A percentile compares a stretch with the other conserved stretches of the same genome.
Evolutionary conservation across 2,113 vertebrate species (phyloP).

Genomic region (Chaetodon trifascialis): DNA sequence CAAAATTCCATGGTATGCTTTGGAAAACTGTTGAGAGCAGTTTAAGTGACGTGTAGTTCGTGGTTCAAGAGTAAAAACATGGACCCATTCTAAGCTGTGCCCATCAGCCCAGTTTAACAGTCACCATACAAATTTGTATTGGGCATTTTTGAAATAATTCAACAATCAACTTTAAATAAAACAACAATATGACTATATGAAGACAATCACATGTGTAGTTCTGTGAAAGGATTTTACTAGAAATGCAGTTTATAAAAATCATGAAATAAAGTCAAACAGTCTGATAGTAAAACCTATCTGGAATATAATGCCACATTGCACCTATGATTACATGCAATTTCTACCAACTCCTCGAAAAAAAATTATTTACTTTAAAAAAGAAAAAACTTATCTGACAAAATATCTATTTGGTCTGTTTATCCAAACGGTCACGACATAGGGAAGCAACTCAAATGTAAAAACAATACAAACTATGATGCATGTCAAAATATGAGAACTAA

Average conservation of each 20-base stretch:
- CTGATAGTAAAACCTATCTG: slow-evolving; percentile 88
- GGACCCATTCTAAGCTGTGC: background rate
- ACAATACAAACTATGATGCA: background rate
- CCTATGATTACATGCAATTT: slow-evolving; percentile 20
- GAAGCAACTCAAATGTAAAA: slow-evolving; percentile 8
- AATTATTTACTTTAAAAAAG: slow-evolving; percentile 40
- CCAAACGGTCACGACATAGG: background rate
- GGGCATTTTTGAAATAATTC: background rate
- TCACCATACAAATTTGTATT: background rate
- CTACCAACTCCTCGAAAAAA: slow-evolving; percentile 28
- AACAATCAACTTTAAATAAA: slow-evolving; percentile 17
- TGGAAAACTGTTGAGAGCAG: background rate
- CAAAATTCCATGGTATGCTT: background rate
- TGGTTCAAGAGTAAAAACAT: background rate
- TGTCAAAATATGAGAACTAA: slow-evolving; percentile 46
- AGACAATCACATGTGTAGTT: slow-evolving; percentile 16
- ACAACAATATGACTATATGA: background rate
- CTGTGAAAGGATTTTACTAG: slow-evolving; percentile 64
- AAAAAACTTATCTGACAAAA: background rate
- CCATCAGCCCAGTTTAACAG: background rate
- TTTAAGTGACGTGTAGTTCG: background rate
- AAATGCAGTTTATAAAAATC: slow-evolving; percentile 53
- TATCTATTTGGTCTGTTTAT: background rate
- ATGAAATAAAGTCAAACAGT: slow-evolving; percentile 47
- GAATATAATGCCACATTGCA: slow-evolving; percentile 53